These are phyloP conservation scores for Caenorhabditis latens DNA, from an alignment of 1,140 invertebrate genomes.

Conservation along the genomic window DNA sequence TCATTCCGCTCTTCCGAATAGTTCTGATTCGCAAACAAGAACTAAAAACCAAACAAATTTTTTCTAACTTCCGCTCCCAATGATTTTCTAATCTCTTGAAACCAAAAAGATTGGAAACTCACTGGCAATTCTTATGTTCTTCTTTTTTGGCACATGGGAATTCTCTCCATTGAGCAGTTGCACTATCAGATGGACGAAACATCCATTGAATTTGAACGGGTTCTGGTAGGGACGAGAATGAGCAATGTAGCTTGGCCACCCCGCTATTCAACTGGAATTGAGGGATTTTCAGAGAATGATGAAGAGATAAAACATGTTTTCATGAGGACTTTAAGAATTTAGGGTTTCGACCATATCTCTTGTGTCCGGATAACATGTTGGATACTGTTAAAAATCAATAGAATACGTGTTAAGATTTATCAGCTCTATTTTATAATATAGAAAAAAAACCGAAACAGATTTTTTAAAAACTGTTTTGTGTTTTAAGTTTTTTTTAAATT, in stretches of 20 bases:
- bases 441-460: no score
- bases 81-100: background rate
- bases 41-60: no score
- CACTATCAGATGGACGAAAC: constrained; percentile 37
- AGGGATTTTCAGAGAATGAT: no score
- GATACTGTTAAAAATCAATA: background rate
- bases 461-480: no score
- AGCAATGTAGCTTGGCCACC: constrained; percentile 13
- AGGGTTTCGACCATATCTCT: no score
- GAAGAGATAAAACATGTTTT: background rate
- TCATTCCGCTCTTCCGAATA: no score
- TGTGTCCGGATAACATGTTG: no score
- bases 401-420: background rate
- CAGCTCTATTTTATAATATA: no score
- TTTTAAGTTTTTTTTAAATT: no score
- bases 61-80: no score
- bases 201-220: constrained; percentile 43
- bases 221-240: constrained; percentile 22
- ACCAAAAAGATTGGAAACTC: background rate
- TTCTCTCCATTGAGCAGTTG: constrained; percentile 32
- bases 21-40: no score
- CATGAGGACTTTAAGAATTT: background rate
- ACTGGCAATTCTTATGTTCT: constrained; percentile 53
- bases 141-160: constrained; percentile 16
- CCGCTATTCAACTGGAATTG: constrained; percentile 22